Base-by-base conservation (phyloP, 1,140 invertebrate genomes). In the Cotesia vestalis region DNA sequence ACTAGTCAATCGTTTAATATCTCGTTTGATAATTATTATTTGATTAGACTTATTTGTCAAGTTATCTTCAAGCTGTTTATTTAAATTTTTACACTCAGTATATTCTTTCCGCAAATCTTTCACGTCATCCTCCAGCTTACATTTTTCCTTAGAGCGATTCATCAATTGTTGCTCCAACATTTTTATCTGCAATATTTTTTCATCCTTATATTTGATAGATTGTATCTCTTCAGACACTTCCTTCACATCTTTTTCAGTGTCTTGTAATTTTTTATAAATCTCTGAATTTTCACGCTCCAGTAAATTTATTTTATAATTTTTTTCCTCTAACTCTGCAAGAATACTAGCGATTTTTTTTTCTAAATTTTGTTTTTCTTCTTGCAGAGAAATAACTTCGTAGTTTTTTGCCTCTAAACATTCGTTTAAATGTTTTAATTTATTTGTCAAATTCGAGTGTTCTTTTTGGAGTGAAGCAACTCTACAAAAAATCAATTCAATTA, bases 21-120 rank as follows among this genome's bases (percentile, higher is more conserved):
- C 61, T 51, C 62, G 11, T 61, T 71, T 71, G 12, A 71, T 63
- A 14, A 34, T 11, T 40, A 46, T 9, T 62, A 63, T 63, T 62
- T 71, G 46, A 66, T 52, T 66, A 20, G n/a, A 34, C 27, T 8
- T 66, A 52, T 66, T 52, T 4, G 1, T 46, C 27, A 66, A 53
- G 40, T 63, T 64, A n/a, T 66, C 35, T 1, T 71, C n/a, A 2
- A 71, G 14, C 1, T n/a, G 52, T 27, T 66, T 52, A 66, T 71
- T 71, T 52, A 34, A 34, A 12, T 36, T 57, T 1, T 14, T n/a
- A 14, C 36, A 71, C 14, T 11, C 38, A 3, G 57, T 35, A 36
- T 55, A 66, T 63, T 71, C 62, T 14, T 66, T 35, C 6, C 27
- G 51, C 20, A 71, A 63, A 36, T 64, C 12, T 1, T 2, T 57